Base-by-base conservation (phyloP, 2,797 vertebrate genomes). In the Lutjanus argentimaculatus region DNA sequence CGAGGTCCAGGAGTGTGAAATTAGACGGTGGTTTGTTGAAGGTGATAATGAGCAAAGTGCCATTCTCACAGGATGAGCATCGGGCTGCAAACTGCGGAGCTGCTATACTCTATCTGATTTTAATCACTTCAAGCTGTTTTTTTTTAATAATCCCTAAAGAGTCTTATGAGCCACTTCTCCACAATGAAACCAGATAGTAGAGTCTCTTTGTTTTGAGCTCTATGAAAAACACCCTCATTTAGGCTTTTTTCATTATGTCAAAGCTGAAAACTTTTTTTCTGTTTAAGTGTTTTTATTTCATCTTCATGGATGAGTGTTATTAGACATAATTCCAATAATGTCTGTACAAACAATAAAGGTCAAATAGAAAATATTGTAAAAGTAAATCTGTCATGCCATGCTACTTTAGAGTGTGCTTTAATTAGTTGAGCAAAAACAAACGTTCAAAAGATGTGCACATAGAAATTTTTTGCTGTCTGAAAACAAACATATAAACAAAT, bases 11-110 rank as follows among this genome's bases (percentile, higher is more conserved):
- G 79, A 87, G 94, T 95, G 95, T 95, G 95, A 95, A 95, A 94
- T 91, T 88, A 91, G 92, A 91, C 71, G 91, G 64, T 69, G 88
- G 91, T 91, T 93, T 94, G 86, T 86, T 75, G 85, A 84, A 95
- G 93, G 95, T 95, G 95, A 95, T 95, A 96, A 96, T 95, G 92
- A 95, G 94, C 89, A 91, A 88, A 90, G 93, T 85, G 94, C 80
- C 87, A 74, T 86, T 90, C 85, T 87, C 92, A 78, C 92, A 93
- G 91, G 93, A 95, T 88, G 93, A 91, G 87, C 82, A 73, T 79
- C 36, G 76, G 46, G 72, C 80, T 82, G 84, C 84, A 87, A 91
- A 87, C 86, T 76, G 84, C 10, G 45, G 78, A 83, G 87, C 85
- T 76, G 90, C 87, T 85, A 70, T 85, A 84, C 85, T 90, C 87